phyloP scores from a whole-genome alignment of 2,113 vertebrate genomes.

The Pica pica region DNA sequence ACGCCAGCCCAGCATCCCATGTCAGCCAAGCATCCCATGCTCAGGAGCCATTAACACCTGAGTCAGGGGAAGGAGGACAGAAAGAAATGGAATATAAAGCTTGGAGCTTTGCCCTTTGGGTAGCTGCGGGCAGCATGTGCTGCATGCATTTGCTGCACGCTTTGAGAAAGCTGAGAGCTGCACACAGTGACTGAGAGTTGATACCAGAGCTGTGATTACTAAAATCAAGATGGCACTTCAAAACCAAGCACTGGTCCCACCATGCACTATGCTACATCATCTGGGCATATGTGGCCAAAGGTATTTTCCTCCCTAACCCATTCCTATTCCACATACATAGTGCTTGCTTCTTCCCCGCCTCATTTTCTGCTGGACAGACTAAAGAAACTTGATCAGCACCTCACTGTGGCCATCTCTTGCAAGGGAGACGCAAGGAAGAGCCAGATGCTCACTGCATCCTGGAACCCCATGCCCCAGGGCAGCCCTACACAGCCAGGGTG shows the following conservation, averaged over 20 bases:
- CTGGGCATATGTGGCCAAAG: neutral
- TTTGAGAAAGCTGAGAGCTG: neutral
- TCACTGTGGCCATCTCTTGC: neutral
- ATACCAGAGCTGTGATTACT: neutral
- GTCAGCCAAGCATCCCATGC: neutral
- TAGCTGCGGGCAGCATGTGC: neutral
- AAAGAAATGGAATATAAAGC: neutral
- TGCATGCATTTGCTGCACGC: neutral
- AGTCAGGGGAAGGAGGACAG: neutral
- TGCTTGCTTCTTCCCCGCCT: neutral
- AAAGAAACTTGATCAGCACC: neutral
- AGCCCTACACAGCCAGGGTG: neutral
- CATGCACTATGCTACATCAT: neutral
- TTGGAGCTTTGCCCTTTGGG: neutral
- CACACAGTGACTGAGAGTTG: neutral
- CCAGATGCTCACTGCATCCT: neutral
- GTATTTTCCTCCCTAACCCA: neutral
- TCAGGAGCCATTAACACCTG: neutral
- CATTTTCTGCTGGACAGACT: neutral
- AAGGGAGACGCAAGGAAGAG: neutral
- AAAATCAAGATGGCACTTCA: neutral
- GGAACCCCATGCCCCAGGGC: neutral
- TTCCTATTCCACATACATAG: neutral
- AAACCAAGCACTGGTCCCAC: neutral
- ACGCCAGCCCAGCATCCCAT: fast-evolving